Percentiles rank a stretch among this genome's conserved stretches.
Evolutionary conservation across 2,113 vertebrate species (phyloP).

Genomic region (Myrmophylax atrothorax): DNA sequence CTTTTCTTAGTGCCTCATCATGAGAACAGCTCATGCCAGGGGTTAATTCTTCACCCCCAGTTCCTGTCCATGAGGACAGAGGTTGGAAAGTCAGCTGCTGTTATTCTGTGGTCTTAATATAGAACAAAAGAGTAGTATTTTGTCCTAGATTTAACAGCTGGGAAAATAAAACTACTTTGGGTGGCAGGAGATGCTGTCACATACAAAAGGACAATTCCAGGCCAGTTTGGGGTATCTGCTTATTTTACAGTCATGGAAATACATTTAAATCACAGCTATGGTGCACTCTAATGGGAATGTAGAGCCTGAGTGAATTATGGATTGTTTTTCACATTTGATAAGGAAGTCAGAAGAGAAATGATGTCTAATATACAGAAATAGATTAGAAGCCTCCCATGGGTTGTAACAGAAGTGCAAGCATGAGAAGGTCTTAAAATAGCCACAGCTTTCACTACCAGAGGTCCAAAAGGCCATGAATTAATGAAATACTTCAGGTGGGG

Average conservation of each 20-base stretch:
- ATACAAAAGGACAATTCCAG: neutral
- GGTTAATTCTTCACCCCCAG: neutral
- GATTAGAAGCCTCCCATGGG: slow-evolving; percentile 8
- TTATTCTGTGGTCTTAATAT: neutral
- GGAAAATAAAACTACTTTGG: neutral
- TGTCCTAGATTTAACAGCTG: slow-evolving; percentile 11
- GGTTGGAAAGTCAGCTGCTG: slow-evolving; percentile 26
- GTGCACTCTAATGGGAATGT: neutral
- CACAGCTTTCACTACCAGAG: neutral
- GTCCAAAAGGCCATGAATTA: neutral
- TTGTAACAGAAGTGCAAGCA: neutral
- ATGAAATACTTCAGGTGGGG: neutral
- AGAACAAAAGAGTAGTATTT: slow-evolving; percentile 14
- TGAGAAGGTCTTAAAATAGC: slow-evolving; percentile 21
- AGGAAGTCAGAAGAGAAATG: neutral
- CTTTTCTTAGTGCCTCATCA: neutral
- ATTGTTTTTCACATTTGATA: slow-evolving; percentile 25
- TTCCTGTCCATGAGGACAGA: neutral
- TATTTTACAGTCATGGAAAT: neutral
- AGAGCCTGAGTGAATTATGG: slow-evolving; percentile 36
- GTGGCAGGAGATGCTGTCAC: neutral
- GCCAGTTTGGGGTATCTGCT: neutral
- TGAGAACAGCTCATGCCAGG: neutral
- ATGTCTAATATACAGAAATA: slow-evolving; percentile 27
- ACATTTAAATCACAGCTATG: neutral